Percentiles rank a stretch among this genome's conserved stretches.
Evolutionary conservation across 2,113 vertebrate species (phyloP).

Genomic region (Chlorodrepanis virens): DNA sequence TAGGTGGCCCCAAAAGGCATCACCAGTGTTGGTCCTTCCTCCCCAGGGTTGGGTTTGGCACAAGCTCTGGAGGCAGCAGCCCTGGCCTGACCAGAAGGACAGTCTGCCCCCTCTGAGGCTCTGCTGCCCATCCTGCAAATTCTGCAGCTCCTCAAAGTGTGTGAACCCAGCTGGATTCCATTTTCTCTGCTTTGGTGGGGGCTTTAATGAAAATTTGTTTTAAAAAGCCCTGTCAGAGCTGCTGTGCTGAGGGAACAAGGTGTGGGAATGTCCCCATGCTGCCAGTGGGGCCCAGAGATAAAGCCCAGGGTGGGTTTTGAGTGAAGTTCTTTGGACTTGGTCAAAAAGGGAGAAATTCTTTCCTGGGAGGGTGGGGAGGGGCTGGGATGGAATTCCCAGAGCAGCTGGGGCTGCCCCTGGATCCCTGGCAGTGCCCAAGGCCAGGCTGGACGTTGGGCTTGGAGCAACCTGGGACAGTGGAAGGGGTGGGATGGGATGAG

Average conservation of each 20-base stretch:
- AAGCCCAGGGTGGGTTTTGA: background rate
- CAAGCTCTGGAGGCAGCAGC: background rate
- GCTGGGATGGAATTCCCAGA: background rate
- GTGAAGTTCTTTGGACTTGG: background rate
- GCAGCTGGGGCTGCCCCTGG: background rate
- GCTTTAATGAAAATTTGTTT: background rate
- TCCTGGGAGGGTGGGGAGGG: background rate
- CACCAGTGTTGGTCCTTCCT: background rate
- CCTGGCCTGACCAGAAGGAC: background rate
- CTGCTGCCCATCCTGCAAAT: background rate
- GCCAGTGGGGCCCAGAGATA: too few species aligned
- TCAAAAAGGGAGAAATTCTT: background rate
- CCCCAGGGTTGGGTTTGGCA: background rate
- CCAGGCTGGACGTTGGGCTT: background rate
- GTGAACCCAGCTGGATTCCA: accelerated
- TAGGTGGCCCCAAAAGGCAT: background rate
- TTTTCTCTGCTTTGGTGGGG: background rate
- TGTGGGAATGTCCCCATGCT: accelerated
- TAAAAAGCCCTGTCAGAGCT: background rate
- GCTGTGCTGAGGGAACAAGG: background rate
- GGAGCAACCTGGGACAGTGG: background rate
- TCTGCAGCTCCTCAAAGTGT: background rate
- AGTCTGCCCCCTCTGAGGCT: background rate
- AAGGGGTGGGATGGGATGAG: too few species aligned
- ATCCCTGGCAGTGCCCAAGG: background rate